Base-by-base conservation (phyloP, 2,888 invertebrate species). In the Drosophila mercatorum region DNA sequence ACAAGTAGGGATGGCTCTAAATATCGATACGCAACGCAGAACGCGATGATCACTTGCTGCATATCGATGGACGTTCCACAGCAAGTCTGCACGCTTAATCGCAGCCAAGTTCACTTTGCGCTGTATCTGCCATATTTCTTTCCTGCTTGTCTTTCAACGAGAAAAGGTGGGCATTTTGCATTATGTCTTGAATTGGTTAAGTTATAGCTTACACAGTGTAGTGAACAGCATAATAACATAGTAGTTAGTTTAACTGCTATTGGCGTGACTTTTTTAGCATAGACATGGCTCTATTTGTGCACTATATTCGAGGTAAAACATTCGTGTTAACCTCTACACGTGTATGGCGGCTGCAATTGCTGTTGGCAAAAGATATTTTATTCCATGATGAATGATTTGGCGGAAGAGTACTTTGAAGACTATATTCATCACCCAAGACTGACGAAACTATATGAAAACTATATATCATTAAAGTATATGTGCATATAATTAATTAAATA, bases 401-500 rank as follows among this genome's bases (percentile, higher is more conserved):
- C 92, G 65, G 92, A 92, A 92, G 92, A 92, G 91, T 91, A 91
- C 91, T 91, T 12, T 93, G 92, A 93, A 92, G 93, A 93, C 93
- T 92, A 93, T 90, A 92, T 92, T 92, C 93, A 93, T 90, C 92
- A 92, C 92, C 92, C 92, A 88, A 89, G 77, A 82, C 92, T 92
- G 92, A 92, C 72, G 46, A 65, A 58, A 55, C 44, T 5, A 0
- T 11, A 34, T 26, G 26, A 46, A 10, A 26, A 3, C 11, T 36
- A 41, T 41, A 14, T 31, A 2, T 10, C 34, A 34, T 28, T 2
- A 5, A n/a, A 22, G 22, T 17, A 7, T 41, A 28, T 8, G 5
- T 43, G 8, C 44, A 22, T 41, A 14, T 66, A 79, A 77, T 36
- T 41, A 28, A 7, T 44, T 57, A 34, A 40, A 26, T 57, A 51